Conservation (phyloP, 2,113 vertebrate genomes). For the Sapajus apella region DNA sequence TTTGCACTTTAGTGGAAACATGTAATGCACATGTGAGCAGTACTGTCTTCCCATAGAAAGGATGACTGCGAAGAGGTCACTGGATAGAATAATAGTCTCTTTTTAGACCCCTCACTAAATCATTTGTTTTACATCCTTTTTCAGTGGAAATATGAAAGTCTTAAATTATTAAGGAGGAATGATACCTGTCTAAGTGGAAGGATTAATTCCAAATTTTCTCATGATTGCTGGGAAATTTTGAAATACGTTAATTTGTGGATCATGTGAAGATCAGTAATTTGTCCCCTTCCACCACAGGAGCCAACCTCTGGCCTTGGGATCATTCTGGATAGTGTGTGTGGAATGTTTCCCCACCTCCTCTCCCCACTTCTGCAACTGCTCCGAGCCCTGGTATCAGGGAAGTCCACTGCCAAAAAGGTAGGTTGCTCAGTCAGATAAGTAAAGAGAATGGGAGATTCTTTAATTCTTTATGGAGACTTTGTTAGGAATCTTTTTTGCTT, state of each 20-base stretch:
- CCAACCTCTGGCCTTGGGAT: conserved; percentile 95
- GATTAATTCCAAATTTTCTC: conserved; percentile 40
- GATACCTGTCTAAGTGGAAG: neutral
- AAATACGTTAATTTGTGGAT: neutral
- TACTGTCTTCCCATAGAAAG: neutral
- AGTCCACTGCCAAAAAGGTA: conserved; percentile 97
- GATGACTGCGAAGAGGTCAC: neutral
- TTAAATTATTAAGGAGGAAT: neutral
- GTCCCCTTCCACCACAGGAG: conserved; percentile 85
- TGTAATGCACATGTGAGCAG: neutral
- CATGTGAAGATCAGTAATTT: neutral
- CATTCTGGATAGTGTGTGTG: conserved; percentile 95
- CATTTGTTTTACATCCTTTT: neutral
- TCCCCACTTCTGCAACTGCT: conserved; percentile 94
- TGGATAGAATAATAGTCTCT: neutral
- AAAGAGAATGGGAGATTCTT: neutral
- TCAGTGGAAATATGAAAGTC: neutral
- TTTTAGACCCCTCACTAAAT: neutral
- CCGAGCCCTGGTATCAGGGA: conserved; percentile 94
- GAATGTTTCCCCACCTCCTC: conserved; percentile 95
- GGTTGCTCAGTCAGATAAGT: neutral
- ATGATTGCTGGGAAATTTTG: neutral
- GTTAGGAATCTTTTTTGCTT: neutral
- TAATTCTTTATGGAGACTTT: neutral
- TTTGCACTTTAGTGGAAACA: neutral